Conservation (phyloP, 2,797 vertebrate genomes). For the Sebastes matsubarae region DNA sequence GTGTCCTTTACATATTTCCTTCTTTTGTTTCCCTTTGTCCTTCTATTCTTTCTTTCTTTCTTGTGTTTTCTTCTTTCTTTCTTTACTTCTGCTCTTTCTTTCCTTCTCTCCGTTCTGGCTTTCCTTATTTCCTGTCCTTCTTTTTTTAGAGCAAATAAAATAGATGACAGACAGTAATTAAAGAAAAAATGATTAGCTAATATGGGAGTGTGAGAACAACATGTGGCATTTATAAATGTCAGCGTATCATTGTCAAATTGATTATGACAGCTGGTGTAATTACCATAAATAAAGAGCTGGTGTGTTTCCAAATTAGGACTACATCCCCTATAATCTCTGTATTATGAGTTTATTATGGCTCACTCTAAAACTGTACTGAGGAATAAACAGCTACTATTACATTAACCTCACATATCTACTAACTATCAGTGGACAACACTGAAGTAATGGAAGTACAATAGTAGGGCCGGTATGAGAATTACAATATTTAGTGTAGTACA, state of each 20-base stretch:
- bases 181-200: conserved; percentile 17
- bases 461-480: not conserved
- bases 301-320: not conserved
- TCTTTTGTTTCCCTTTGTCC: not conserved
- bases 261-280: conserved; percentile 9
- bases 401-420: not conserved
- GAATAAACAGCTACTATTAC: not conserved
- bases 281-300: not conserved
- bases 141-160: not conserved
- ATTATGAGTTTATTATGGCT: not conserved
- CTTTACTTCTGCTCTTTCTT: not conserved
- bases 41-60: not conserved
- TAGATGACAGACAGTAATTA: conserved; percentile 19
- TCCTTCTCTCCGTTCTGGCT: fast-evolving
- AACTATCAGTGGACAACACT: not conserved
- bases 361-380: not conserved
- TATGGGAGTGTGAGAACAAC: not conserved
- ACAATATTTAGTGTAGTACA: not conserved
- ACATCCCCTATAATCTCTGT: not conserved
- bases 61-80: not conserved
- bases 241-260: conserved; percentile 28
- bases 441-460: not conserved
- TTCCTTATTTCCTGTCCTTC: not conserved
- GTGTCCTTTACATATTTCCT: not conserved
- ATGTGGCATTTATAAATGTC: conserved; percentile 22